Conservation (phyloP, 2,797 vertebrate genomes). For the Sparus aurata region DNA sequence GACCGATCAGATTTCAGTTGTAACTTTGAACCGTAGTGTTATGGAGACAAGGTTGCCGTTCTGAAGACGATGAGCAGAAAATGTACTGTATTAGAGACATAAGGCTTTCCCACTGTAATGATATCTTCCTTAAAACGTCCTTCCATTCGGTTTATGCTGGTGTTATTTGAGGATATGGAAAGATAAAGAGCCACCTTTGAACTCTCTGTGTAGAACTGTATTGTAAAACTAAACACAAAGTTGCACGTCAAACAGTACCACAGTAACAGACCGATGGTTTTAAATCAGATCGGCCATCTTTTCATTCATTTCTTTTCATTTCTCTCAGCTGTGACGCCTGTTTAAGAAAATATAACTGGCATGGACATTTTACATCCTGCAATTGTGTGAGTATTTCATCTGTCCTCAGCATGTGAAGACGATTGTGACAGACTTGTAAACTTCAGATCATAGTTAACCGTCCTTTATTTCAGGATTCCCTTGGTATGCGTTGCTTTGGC, state of each 20-base stretch:
- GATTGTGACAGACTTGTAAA: not conserved
- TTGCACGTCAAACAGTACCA: not conserved
- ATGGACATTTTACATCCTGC: conserved; percentile 10
- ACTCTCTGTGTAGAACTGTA: conserved; percentile 5
- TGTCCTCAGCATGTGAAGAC: not conserved
- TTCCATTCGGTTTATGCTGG: not conserved
- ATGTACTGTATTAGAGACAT: rapidly evolving
- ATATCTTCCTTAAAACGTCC: not conserved
- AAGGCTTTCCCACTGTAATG: conserved; percentile 4
- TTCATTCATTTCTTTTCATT: not conserved
- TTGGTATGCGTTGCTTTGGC: not conserved
- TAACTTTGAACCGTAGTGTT: not conserved
- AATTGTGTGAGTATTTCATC: conserved; percentile 46
- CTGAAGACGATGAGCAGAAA: not conserved
- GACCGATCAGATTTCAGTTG: not conserved
- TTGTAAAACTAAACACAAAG: not conserved
- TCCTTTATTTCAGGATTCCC: conserved; percentile 50
- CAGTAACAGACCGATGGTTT: not conserved
- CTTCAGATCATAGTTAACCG: not conserved
- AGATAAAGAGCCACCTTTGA: conserved; percentile 62
- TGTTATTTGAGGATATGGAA: not conserved
- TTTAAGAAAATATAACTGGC: conserved; percentile 10
- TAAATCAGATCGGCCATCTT: not conserved
- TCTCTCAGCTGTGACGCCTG: conserved; percentile 23
- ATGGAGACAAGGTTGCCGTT: not conserved